phyloP scores from a whole-genome alignment of 2,113 vertebrate species.

The Mellivora capensis region DNA sequence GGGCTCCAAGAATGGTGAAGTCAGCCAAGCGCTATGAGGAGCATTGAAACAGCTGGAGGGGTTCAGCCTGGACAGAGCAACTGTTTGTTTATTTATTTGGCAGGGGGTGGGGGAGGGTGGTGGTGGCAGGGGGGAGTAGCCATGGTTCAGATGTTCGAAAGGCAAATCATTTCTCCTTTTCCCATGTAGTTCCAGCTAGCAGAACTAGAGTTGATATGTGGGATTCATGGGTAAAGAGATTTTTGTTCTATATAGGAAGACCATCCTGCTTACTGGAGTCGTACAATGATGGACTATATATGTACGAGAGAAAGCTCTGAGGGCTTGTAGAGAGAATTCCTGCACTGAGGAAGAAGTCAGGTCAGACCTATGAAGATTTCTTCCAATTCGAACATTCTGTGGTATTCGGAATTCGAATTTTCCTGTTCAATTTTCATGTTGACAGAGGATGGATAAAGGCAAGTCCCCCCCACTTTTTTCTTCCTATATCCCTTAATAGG shows the following conservation, averaged over 20 bases:
- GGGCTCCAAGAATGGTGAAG: too few relatives aligned
- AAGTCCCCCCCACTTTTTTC: neutral
- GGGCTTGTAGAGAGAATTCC: neutral
- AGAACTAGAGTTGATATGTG: neutral
- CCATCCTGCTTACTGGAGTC: neutral
- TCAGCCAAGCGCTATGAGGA: neutral
- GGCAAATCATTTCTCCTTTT: neutral
- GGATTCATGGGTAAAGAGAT: neutral
- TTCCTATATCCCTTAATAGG: neutral
- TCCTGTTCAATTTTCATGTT: conserved; percentile 30
- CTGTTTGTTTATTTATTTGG: neutral
- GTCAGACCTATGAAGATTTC: neutral
- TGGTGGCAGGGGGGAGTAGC: neutral
- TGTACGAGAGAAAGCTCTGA: neutral
- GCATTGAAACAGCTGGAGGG: neutral
- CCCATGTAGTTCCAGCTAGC: neutral
- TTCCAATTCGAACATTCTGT: neutral
- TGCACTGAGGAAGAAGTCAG: neutral
- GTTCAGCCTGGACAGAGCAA: neutral
- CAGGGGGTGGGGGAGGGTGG: too few relatives aligned
- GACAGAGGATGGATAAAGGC: neutral
- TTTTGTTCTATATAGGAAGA: neutral
- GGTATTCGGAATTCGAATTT: neutral
- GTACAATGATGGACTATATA: neutral
- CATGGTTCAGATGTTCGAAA: neutral